Evolutionary conservation across 2,113 vertebrate species (phyloP), one percentile per base, ranked within the genome.

Genomic region (Halichoerus grypus): DNA sequence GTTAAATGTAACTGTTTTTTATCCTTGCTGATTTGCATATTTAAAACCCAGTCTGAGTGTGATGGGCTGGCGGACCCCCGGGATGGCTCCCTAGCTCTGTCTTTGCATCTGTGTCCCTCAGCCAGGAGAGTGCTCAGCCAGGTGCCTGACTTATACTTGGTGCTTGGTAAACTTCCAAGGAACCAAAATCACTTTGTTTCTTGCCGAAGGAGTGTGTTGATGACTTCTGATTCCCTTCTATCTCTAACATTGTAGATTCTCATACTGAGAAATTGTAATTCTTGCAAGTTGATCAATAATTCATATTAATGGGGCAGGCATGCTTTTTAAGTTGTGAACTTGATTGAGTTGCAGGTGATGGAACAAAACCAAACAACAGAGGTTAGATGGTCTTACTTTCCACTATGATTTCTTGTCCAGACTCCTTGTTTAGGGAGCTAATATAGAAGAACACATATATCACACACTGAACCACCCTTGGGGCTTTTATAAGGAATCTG

Each of bases 1-100:
- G 16, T 98, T 97, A 90, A 82, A 57, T 85, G 36, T 95, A 94
- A 88, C 92, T 83, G 33, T 90, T 85, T 94, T 88, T 95, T 63
- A 87, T 79, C 77, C 76, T 95, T 95, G 57, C 94, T 74, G 19
- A 90, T 94, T 90, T 96, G 84, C 96, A 92, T 92, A 81, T 88
- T 96, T 88, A 94, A 92, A 94, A 72, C 59, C 59, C 51, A 77
- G 11, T n/a, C 39, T 88, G 92, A 82, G 36, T 79, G 55, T 49
- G 42, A 42, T 67, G 83, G 94, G 74, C 91, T 42, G 14, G 36
- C 28, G 2, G 4, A 69, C 55, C 89, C 72, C 14, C 28, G 26
- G 51, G 71, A 59, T n/a, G 49, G 21, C 57, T 91, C 92, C 49
- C 39, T 22, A 7, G 4, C 10, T 71, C 24, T 36, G 7, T 76